Percentiles rank a stretch among this genome's conserved stretches.
phyloP scores from a whole-genome alignment of 2,888 invertebrate species.

The Nematopogon swammerdamellus region DNA sequence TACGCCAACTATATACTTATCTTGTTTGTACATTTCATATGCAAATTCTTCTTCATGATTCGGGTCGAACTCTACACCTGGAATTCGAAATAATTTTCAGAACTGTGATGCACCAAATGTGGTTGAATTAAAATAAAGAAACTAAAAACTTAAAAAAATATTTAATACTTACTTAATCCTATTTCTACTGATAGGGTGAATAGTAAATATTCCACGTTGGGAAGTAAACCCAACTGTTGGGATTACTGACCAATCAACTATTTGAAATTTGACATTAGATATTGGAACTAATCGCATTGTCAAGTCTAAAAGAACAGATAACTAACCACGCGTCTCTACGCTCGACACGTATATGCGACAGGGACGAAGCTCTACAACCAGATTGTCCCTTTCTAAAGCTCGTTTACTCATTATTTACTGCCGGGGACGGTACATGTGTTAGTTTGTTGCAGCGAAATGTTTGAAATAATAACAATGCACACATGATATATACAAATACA shows the following conservation, averaged over 20 bases:
- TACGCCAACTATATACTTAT: slow-evolving; percentile 63
- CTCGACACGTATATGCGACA: neutral
- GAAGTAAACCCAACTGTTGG: too few species aligned
- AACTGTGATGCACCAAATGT: neutral
- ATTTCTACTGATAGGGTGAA: too few species aligned
- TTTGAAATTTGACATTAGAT: too few species aligned
- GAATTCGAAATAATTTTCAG: slow-evolving; percentile 15
- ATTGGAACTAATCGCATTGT: too few species aligned
- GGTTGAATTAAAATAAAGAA: neutral
- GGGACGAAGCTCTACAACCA: too few species aligned
- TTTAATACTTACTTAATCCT: too few species aligned
- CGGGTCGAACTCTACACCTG: slow-evolving; percentile 74
- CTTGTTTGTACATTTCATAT: slow-evolving; percentile 87
- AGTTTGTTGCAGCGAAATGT: neutral
- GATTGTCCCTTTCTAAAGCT: too few species aligned
- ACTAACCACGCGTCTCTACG: too few species aligned
- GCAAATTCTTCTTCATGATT: slow-evolving; percentile 81
- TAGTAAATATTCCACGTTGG: too few species aligned
- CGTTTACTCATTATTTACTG: neutral
- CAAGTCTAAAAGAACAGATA: too few species aligned
- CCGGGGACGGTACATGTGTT: neutral
- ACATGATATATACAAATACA: too few species aligned
- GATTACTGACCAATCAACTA: too few species aligned
- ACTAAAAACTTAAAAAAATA: neutral
- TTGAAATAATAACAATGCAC: neutral